These are phyloP conservation scores for Hylaeus anthracinus DNA, from an alignment of 1,140 invertebrate species.

Conservation along the genomic window DNA sequence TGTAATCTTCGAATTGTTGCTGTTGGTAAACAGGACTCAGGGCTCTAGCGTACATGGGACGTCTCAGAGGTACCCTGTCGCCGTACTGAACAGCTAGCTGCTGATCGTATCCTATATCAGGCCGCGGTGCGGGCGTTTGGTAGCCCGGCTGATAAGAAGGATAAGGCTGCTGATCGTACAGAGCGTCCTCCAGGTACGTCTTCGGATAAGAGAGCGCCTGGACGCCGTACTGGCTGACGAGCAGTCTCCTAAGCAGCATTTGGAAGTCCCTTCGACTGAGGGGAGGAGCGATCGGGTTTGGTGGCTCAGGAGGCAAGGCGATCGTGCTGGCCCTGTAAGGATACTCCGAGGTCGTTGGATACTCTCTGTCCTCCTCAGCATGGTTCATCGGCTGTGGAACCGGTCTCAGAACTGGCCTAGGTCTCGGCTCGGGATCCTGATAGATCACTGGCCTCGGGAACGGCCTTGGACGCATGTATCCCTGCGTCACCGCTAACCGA, in stretches of 20 bases:
- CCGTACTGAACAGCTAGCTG: slow-evolving; percentile 72
- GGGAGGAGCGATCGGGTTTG: slow-evolving; percentile 74
- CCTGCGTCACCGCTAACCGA: slow-evolving; percentile 61
- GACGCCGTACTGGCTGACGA: slow-evolving; percentile 76
- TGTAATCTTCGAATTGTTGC: slow-evolving; percentile 81
- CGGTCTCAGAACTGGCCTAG: slow-evolving; percentile 59
- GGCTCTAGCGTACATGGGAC: slow-evolving; percentile 60
- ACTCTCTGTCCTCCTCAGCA: slow-evolving; percentile 71
- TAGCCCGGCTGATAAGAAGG: slow-evolving; percentile 73
- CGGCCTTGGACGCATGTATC: slow-evolving; percentile 63
- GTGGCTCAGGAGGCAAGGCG: slow-evolving; percentile 74
- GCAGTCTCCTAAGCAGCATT: slow-evolving; percentile 69
- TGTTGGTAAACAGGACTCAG: slow-evolving; percentile 71
- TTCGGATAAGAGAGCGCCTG: slow-evolving; percentile 77
- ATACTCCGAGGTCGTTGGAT: slow-evolving; percentile 70
- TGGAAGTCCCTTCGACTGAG: slow-evolving; percentile 78
- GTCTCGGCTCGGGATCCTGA: slow-evolving; percentile 64
- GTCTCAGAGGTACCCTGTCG: slow-evolving; percentile 75
- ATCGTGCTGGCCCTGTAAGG: slow-evolving; percentile 65
- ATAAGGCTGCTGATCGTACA: slow-evolving; percentile 78
- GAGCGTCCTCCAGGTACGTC: slow-evolving; percentile 76
- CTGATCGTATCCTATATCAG: slow-evolving; percentile 79
- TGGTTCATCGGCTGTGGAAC: slow-evolving; percentile 43
- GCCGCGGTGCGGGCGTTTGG: slow-evolving; percentile 65
- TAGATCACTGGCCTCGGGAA: slow-evolving; percentile 66